Percentiles rank a stretch among this genome's conserved stretches.
These are phyloP conservation scores for Crax fasciolata DNA, from an alignment of 2,797 vertebrate genomes.

Conservation along the genomic window DNA sequence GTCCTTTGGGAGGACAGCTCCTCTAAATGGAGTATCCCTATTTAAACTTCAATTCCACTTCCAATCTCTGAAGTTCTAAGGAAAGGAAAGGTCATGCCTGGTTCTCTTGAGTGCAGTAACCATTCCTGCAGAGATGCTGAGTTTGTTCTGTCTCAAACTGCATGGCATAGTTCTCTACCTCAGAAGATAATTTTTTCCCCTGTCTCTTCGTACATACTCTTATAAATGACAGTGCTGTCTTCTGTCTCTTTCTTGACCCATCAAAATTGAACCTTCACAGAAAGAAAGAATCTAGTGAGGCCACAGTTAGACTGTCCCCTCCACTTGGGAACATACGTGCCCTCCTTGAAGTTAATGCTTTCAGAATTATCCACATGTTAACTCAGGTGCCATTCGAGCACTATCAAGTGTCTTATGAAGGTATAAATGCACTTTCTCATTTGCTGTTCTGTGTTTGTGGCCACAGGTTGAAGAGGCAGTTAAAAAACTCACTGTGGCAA, in stretches of 20 bases:
- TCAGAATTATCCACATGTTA: not conserved
- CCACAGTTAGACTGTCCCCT: not conserved
- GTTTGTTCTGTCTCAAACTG: not conserved
- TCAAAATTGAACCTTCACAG: not conserved
- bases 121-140: accelerated
- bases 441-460: not conserved
- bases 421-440: not conserved
- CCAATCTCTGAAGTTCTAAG: not conserved
- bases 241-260: not conserved
- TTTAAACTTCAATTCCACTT: not conserved
- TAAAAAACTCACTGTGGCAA: not conserved
- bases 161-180: not conserved
- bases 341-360: not conserved
- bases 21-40: not conserved
- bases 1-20: not conserved
- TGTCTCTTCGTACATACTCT: not conserved
- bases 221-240: not conserved
- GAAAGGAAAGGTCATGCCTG: not conserved
- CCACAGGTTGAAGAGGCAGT: not conserved
- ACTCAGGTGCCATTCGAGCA: not conserved
- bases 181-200: not conserved
- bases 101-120: not conserved
- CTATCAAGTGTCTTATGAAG: not conserved
- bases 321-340: not conserved
- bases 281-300: not conserved